Base-by-base conservation (phyloP, 1,140 invertebrate species). In the Andrena cerasifolii region DNA sequence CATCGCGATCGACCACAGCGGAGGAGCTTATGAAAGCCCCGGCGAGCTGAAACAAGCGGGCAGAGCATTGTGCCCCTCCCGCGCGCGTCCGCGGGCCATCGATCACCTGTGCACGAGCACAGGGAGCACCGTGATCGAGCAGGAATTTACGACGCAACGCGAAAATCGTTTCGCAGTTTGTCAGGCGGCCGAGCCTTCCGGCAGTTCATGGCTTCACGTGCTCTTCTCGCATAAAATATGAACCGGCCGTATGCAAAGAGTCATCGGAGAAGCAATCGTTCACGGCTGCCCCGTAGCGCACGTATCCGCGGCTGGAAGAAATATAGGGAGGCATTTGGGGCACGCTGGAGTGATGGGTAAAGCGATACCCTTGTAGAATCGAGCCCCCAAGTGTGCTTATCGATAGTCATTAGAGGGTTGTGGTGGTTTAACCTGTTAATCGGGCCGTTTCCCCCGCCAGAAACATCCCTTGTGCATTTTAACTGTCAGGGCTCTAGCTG, bases 91-190 rank as follows among this genome's bases (percentile, higher is more conserved):
- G 73, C 65, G 80, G 31, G 47, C 80, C 82, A 84, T 84, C 82
- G 81, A 84, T 84, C 82, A 84, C 59, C 21, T n/a, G 58, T 58
- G 28, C 63, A 36, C 74, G 58, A 73, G 68, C 75, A 59, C 74
- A 58, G 77, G 78, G 59, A 83, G 83, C 80, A 72, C 62, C 36
- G 70, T 75, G 73, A 86, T 84, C 82, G 84, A 51, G 70, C 54
- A 73, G 78, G 86, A 87, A 87, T 87, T 83, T 81, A 78, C 82
- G 82, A 62, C 70, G 77, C 74, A 84, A 84, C 84, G 87, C 79
- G 87, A 88, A 88, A 84, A 88, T 87, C 80, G 87, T 87, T 85
- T 82, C 75, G 83, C 87, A 88, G 84, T 83, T 89, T 89, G 85
- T 89, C 87, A 88, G 83, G 62, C 79, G 59, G 79, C 82, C 86